Conservation (phyloP, 2,888 invertebrate genomes). For the Dicyrtomina minuta region DNA sequence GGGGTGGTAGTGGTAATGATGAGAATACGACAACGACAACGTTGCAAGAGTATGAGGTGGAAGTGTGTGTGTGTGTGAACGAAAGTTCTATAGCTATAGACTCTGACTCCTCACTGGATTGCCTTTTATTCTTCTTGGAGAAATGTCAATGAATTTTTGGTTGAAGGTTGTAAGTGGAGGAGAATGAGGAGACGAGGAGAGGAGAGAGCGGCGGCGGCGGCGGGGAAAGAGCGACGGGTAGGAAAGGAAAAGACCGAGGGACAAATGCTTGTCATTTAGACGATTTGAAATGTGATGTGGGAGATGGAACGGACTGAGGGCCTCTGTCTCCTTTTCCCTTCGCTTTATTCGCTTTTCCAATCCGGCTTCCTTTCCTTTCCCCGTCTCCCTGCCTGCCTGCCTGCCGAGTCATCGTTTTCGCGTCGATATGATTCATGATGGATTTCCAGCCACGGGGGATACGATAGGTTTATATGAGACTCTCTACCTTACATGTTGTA, state of each 20-base stretch:
- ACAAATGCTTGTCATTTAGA: conserved; percentile 43
- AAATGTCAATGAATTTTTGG: conserved; percentile 42
- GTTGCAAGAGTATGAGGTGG: background rate
- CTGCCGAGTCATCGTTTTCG: conserved; percentile 44
- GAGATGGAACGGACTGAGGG: conserved; percentile 11
- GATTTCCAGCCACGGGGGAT: conserved; percentile 38
- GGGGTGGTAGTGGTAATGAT: conserved; percentile 45
- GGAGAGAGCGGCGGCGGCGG: background rate
- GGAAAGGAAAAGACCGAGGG: conserved; percentile 27
- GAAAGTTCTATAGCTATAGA: background rate
- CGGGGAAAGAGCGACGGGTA: conserved; percentile 1
- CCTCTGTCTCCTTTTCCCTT: conserved; percentile 20
- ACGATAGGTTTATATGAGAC: background rate
- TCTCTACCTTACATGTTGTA: background rate
- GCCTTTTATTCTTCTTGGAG: conserved; percentile 31
- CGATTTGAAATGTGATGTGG: conserved; percentile 26
- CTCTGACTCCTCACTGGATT: conserved; percentile 1
- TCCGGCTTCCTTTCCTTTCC: background rate
- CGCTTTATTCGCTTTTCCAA: conserved; percentile 9
- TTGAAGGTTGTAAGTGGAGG: conserved; percentile 13
- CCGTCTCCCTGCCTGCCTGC: background rate
- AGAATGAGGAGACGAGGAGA: background rate
- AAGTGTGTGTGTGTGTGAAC: background rate
- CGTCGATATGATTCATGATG: conserved; percentile 50
- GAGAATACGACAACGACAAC: conserved; percentile 34